These are phyloP conservation scores for Dynastes maya DNA, from an alignment of 2,888 invertebrate species.

Conservation along the genomic window DNA sequence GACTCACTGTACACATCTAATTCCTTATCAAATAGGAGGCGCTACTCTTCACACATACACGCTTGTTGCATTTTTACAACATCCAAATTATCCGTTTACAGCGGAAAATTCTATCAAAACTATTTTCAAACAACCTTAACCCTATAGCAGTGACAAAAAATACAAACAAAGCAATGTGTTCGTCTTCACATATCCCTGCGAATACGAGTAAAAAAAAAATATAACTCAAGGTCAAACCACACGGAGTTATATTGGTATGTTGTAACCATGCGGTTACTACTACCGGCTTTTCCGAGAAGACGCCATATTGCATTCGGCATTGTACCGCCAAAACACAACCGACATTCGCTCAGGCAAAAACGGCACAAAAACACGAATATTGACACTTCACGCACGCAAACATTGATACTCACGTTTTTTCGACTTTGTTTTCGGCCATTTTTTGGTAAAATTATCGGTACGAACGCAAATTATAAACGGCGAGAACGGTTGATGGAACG, in stretches of 20 bases:
- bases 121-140: conserved; percentile 5
- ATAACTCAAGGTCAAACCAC: conserved; percentile 49
- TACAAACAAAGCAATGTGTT: conserved; percentile 24
- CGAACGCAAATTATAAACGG: conserved; percentile 35
- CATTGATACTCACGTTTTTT: conserved; percentile 77
- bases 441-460: conserved; percentile 37
- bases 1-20: conserved; percentile 1
- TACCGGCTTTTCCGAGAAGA: conserved; percentile 67
- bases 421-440: conserved; percentile 78
- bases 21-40: conserved; percentile 7
- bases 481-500: conserved; percentile 39
- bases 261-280: conserved; percentile 50
- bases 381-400: conserved; percentile 34
- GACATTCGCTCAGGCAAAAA: conserved; percentile 51
- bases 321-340: conserved; percentile 68
- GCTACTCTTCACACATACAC: neutral
- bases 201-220: conserved; percentile 40
- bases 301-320: conserved; percentile 73
- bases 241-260: conserved; percentile 7
- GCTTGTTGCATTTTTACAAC: conserved; percentile 1
- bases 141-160: conserved; percentile 3
- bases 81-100: conserved; percentile 9
- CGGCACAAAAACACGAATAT: conserved; percentile 54
- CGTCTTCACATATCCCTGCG: conserved; percentile 19
- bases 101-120: neutral